Base-by-base conservation (phyloP, 2,888 invertebrate genomes). In the Diarsia dahlii region DNA sequence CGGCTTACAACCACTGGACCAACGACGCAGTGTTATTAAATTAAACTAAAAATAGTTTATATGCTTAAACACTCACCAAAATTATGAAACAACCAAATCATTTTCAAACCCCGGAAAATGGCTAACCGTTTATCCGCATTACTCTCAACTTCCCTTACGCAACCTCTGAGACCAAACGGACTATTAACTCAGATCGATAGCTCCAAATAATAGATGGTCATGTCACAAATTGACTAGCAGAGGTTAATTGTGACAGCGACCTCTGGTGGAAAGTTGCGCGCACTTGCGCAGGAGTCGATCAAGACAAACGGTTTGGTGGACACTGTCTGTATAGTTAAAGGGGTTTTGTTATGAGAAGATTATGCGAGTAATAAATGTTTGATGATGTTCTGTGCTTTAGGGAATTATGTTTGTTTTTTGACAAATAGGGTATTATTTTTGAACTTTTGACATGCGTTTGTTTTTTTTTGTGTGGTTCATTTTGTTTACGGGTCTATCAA, bases 201-300 rank as follows among this genome's bases (percentile, higher is more conserved):
- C 64, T 70, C 71, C 65, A 86, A 86, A 89, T 89, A 89, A 88
- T 70, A 84, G 82, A 88, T 87, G 81, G 87, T 74, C 87, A 82
- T 89, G 90, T 90, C 91, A 89, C 88, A 90, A 89, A 90, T 88
- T 87, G 88, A 88, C 86, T 82, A 81, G 81, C 76, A 81, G 78
- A 80, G 90, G 89, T 90, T 88, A 89, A 89, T 89, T 83, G 78
- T 84, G 81, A 76, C 75, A 74, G 76, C 88, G 86, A 90, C 86
- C 87, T 76, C 83, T 58, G 69, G 76, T 88, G 87, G 91, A 91
- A 92, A 91, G 92, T 80, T 77, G 71, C 68, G 84, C 82, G 82
- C 86, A 70, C 82, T 79, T 86, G 80, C 76, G 84, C 86, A 87
- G 87, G 89, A 89, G 84, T 90, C 91, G 88, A 88, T 89, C 89